Conservation (phyloP, 2,113 vertebrate species). For the Cariama cristata region DNA sequence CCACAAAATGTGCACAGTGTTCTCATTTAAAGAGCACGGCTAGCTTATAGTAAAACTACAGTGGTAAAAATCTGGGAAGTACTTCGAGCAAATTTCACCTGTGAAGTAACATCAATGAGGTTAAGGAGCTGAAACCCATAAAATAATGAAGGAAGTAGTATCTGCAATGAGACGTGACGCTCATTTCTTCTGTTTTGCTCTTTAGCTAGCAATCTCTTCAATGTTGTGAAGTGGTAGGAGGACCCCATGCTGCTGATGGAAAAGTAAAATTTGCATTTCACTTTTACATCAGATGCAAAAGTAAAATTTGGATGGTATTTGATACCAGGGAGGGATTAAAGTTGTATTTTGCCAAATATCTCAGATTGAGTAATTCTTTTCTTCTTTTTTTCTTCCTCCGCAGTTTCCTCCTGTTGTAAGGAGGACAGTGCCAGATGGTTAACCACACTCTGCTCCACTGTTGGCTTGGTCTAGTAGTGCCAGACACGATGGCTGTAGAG, state of each 20-base stretch:
- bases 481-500: neutral
- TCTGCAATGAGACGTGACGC: neutral
- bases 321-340: neutral
- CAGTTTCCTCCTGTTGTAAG: neutral
- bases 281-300: neutral
- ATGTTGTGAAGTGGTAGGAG: neutral
- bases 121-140: neutral
- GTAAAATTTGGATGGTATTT: neutral
- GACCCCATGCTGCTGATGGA: neutral
- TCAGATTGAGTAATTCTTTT: neutral
- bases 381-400: neutral
- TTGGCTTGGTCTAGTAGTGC: neutral
- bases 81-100: neutral
- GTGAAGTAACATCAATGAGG: neutral
- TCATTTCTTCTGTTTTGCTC: neutral
- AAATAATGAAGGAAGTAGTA: neutral
- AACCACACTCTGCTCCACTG: neutral
- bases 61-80: neutral
- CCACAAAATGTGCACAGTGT: fast-evolving
- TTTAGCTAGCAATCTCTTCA: neutral
- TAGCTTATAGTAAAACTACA: neutral
- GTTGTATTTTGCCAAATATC: neutral
- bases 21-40: neutral
- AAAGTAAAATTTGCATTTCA: neutral
- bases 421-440: neutral